Evolutionary conservation across 2,888 invertebrate species (phyloP), one percentile per base, ranked within the genome.

Genomic region (Hedychridium roseum): DNA sequence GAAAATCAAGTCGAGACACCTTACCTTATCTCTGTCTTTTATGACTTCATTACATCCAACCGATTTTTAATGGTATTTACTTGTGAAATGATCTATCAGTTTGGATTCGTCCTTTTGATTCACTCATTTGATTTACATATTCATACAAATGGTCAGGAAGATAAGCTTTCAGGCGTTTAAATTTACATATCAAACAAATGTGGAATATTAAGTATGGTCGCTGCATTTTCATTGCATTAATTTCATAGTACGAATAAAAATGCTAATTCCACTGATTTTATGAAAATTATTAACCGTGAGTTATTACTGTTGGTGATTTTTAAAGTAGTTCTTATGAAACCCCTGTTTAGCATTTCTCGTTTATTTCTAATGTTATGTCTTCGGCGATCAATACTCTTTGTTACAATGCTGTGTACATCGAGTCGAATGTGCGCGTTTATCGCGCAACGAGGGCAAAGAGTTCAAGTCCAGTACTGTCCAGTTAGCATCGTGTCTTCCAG

Each of bases 381-480:
- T n/a, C n/a, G n/a, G n/a, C n/a, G n/a, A n/a, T n/a, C n/a, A n/a
- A 17, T 32, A 4, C 23, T 34, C 14, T 16, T 39, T 28, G 34
- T 38, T 27, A 20, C 15, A 18, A 28, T 28, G 32, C n/a, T 53
- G 40, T 45, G 45, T 53, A 47, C 38, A 30, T 32, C 35, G 14
- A 14, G 9, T 17, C 23, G 23, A 23, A 23, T 23, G 18, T 12
- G 18, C 12, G 39, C 14, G 17, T 50, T 55, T 52, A 49, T 57
- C 54, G 44, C 9, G n/a, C 42, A 5, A 34, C 21, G 26, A 31
- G 42, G 39, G 43, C 38, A 50, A 43, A 43, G 41, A 56, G 43
- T 48, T 42, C 31, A 48, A 39, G 37, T 48, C 54, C 41, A 44
- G 57, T 53, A 44, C 11, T 15, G 16, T 52, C 61, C 50, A 41